Conservation (phyloP, 2,888 invertebrate genomes). For the Tetheella fluctuosa region DNA sequence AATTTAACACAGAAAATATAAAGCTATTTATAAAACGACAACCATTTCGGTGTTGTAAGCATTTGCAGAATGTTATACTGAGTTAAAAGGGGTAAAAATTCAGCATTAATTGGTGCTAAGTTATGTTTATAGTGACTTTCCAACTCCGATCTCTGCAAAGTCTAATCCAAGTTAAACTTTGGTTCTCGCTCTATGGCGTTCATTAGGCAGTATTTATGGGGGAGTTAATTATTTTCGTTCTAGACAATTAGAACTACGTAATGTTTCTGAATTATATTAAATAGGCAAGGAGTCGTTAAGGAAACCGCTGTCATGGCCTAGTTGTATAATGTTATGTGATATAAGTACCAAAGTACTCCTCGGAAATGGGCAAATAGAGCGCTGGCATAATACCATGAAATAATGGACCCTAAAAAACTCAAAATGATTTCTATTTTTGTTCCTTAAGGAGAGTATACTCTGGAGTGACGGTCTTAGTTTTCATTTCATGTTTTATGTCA, state of each 20-base stretch:
- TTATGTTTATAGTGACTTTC: constrained; percentile 25
- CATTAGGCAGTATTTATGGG: constrained; percentile 36
- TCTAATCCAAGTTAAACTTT: constrained; percentile 32
- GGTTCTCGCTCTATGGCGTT: constrained; percentile 36
- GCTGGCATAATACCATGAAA: not conserved
- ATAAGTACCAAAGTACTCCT: not conserved
- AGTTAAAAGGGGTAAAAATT: not conserved
- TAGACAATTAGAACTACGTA: constrained; percentile 18
- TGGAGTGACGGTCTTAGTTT: too few relatives aligned
- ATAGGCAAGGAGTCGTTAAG: constrained; percentile 1
- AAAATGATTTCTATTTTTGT: too few relatives aligned
- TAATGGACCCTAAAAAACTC: not conserved
- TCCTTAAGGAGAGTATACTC: too few relatives aligned
- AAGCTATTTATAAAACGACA: too few relatives aligned
- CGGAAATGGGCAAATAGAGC: not conserved
- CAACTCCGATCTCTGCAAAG: constrained; percentile 23
- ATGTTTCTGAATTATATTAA: constrained; percentile 8
- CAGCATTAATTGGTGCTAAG: constrained; percentile 22
- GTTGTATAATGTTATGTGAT: constrained; percentile 3
- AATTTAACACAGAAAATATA: too few relatives aligned
- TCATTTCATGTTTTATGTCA: too few relatives aligned
- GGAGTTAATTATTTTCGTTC: constrained; percentile 29
- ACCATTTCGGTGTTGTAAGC: not conserved
- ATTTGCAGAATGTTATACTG: not conserved
- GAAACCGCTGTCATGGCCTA: not conserved